Conservation (phyloP, 1,140 invertebrate species). For the Pararge aegeria region DNA sequence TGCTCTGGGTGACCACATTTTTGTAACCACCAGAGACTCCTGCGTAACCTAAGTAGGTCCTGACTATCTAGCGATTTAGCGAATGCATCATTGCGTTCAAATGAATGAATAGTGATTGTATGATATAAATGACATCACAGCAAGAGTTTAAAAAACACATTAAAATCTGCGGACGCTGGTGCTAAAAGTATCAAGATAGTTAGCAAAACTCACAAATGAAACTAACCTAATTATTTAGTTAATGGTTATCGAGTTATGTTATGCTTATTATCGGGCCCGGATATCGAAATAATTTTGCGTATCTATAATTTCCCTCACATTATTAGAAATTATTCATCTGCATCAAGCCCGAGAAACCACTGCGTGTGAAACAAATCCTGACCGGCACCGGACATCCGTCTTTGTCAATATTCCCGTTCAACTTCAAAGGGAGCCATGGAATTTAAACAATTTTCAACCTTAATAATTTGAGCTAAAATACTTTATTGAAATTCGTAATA, state of each 20-base stretch:
- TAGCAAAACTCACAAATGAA: too few species aligned
- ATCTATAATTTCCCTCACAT: background rate
- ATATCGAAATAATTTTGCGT: background rate
- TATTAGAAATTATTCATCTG: slow-evolving; percentile 38
- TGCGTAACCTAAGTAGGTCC: too few species aligned
- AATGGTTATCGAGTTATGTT: background rate
- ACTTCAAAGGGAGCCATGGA: slow-evolving; percentile 70
- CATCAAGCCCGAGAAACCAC: slow-evolving; percentile 47
- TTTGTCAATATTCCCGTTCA: slow-evolving; percentile 76
- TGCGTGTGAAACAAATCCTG: slow-evolving; percentile 77
- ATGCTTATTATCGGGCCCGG: background rate
- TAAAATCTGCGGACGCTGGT: too few species aligned
- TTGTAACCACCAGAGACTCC: too few species aligned
- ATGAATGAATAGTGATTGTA: too few species aligned
- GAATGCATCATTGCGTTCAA: too few species aligned
- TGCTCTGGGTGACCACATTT: too few species aligned
- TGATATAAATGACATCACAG: too few species aligned
- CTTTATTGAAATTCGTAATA: slow-evolving; percentile 29
- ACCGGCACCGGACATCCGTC: slow-evolving; percentile 78
- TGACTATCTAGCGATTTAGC: too few species aligned
- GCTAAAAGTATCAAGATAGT: too few species aligned
- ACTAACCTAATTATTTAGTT: too few species aligned
- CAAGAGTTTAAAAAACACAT: too few species aligned
- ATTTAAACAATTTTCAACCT: slow-evolving; percentile 56
- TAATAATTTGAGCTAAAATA: slow-evolving; percentile 38